Conservation (phyloP, 1,140 invertebrate species). For the Liolophura sinensis region DNA sequence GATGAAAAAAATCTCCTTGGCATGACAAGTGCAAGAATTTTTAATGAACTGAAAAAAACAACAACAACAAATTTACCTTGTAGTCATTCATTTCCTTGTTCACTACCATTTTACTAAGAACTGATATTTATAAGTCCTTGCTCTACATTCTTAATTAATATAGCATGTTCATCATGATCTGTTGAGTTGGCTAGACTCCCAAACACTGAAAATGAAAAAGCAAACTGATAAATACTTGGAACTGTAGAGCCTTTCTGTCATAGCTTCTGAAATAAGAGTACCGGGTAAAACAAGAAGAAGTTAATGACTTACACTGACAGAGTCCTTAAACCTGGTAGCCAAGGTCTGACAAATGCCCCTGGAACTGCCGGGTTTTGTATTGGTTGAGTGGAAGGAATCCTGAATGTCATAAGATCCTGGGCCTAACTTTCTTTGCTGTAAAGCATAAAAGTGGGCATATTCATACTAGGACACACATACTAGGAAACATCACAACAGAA, state of each 20-base stretch:
- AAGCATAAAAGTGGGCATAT: slow-evolving; percentile 5
- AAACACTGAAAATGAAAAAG: no score
- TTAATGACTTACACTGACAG: background rate
- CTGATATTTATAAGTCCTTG: no score
- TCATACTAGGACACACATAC: background rate
- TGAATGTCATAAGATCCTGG: slow-evolving; percentile 55
- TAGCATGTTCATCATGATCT: no score
- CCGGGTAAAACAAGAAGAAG: background rate
- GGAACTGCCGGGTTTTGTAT: slow-evolving; percentile 48
- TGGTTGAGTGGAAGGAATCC: slow-evolving; percentile 43
- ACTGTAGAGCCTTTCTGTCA: background rate
- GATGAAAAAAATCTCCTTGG: no score
- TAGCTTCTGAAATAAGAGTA: background rate
- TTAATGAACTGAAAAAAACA: no score
- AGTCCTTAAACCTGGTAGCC: slow-evolving; percentile 42
- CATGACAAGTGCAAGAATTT: no score
- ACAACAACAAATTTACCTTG: no score
- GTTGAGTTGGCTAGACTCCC: background rate
- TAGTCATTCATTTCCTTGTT: background rate
- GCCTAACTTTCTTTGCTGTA: slow-evolving; percentile 47
- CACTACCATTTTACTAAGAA: no score
- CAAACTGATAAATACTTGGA: background rate
- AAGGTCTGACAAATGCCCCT: slow-evolving; percentile 46
- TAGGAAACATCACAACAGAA: slow-evolving; percentile 1
- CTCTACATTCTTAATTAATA: no score